Evolutionary conservation across 1,140 invertebrate genomes (phyloP).

Genomic region (Diplogasteroides magnus): DNA sequence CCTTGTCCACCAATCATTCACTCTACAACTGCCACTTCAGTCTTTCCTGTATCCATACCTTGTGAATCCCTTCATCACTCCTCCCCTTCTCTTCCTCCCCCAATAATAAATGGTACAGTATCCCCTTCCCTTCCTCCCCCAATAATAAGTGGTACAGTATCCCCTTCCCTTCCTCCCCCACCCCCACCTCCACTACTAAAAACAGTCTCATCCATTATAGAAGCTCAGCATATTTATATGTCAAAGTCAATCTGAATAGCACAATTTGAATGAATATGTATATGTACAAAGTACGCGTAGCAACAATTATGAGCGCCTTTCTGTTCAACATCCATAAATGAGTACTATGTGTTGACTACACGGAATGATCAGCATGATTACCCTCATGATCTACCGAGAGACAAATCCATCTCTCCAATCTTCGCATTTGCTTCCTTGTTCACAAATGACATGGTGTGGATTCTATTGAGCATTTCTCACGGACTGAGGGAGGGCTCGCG

Average conservation of each 20-base stretch:
- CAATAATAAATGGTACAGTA: background rate
- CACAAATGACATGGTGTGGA: slow-evolving; percentile 21
- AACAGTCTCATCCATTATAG: background rate
- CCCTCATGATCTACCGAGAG: no score
- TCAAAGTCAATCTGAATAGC: no score
- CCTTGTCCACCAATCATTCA: background rate
- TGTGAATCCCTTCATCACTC: background rate
- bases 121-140: background rate
- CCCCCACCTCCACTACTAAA: background rate
- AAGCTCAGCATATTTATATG: no score
- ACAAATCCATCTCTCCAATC: slow-evolving; percentile 17
- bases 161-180: background rate
- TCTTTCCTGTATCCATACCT: background rate
- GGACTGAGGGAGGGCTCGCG: no score
- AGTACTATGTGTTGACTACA: no score
- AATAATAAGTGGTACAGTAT: background rate
- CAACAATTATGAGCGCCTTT: no score
- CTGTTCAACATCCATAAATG: no score
- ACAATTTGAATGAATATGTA: no score
- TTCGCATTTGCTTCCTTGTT: slow-evolving; percentile 7
- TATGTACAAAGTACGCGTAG: no score
- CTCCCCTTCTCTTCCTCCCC: background rate
- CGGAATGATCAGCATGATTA: no score
- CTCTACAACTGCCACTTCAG: slow-evolving; percentile 6
- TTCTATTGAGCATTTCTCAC: slow-evolving; percentile 12